Base-by-base conservation (phyloP, 2,113 vertebrate species). In the Nothocercus julius region DNA sequence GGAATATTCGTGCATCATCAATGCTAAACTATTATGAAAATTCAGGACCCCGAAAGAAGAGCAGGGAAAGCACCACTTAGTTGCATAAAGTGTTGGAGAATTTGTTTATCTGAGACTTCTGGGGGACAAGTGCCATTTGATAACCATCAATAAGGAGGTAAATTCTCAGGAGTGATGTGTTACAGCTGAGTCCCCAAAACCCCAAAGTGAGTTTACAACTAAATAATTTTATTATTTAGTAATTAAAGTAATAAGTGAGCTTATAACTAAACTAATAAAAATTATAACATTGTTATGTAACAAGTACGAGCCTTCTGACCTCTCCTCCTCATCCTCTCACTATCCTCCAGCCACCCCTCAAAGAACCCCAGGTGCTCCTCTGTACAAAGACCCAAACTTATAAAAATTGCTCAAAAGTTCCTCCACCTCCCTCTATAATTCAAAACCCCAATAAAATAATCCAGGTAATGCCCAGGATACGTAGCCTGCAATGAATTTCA, bases 361-460 rank as follows among this genome's bases (percentile, higher is more conserved):
- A 59, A 9, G 8, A 45, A 16, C 40, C 9, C 15, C 11, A 74
- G 2, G 1, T 21, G 11, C 17, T 36, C 61, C 38, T 70, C 40
- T 6, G 6, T 7, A 34, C 22, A 58, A 47, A 58, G 20, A 75
- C 5, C 5, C 24, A 70, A 84, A 82, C n/a, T 44, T 13, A 22
- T 66, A 32, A 12, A 63, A 63, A 19, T 19, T 77, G 21, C 9
- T 56, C 17, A 2, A 84, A 45, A 7, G 13, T 5, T 67, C 9
- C 14, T 78, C 22, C 9, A 74, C 27, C 14, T 36, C 7, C 13
- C 42, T 87, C 67, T 42, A 3, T 63, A 74, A 86, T 74, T 78
- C 20, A 87, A 89, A 89, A 38, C 7, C 82, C 4, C 24, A 75
- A 67, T 28, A 77, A 90, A 88, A 66, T 16, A 84, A 95, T 59